These are phyloP conservation scores for Excalfactoria chinensis DNA, from an alignment of 2,113 vertebrate genomes.

Conservation along the genomic window DNA sequence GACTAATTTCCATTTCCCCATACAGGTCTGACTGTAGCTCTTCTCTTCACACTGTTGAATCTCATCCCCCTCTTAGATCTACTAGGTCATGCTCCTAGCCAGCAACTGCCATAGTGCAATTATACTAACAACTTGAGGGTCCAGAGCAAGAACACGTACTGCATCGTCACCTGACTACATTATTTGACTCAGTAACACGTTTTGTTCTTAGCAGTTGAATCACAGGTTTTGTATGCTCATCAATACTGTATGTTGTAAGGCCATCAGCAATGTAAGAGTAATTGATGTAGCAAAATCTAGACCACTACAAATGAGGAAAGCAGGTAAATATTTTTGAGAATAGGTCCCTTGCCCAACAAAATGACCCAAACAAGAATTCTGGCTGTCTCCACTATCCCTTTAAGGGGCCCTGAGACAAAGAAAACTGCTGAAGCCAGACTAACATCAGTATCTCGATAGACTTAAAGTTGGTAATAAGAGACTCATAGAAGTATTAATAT, in stretches of 20 bases:
- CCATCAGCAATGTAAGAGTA: neutral
- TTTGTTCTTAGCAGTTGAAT: fast-evolving
- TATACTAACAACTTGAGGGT: neutral
- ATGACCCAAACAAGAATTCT: conserved; percentile 4
- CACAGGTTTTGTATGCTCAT: neutral
- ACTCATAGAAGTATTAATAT: neutral
- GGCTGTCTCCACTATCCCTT: neutral
- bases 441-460: conserved; percentile 13
- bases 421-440: neutral
- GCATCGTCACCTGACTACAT: neutral
- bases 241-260: neutral
- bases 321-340: neutral
- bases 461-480: conserved; percentile 14
- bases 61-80: neutral
- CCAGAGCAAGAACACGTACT: neutral
- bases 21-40: neutral
- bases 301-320: neutral
- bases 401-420: neutral
- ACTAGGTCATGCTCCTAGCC: neutral
- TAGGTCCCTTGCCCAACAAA: neutral
- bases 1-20: neutral
- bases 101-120: neutral
- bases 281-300: neutral
- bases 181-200: neutral
- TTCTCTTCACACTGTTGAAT: neutral